A percentile compares a stretch with the other conserved stretches of the same genome.
These are phyloP conservation scores for Corythornis cristatus DNA, from an alignment of 2,113 vertebrate species.

Conservation along the genomic window DNA sequence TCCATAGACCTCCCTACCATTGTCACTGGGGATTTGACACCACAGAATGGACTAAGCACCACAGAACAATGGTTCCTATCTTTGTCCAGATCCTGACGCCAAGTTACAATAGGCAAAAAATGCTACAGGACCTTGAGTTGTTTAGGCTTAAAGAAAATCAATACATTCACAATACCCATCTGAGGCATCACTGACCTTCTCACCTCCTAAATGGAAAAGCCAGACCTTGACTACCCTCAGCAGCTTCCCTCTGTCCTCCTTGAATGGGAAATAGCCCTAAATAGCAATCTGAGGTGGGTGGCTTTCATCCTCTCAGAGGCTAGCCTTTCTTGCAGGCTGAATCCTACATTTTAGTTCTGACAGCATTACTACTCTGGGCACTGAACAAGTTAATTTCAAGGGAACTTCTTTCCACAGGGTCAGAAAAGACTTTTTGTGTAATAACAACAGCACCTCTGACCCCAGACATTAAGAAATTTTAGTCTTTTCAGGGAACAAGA, in stretches of 20 bases:
- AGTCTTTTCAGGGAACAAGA: background rate
- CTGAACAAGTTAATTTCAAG: background rate
- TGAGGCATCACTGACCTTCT: background rate
- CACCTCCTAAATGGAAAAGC: background rate
- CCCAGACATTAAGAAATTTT: background rate
- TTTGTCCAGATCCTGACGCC: background rate
- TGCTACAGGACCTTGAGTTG: background rate
- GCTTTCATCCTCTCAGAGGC: background rate
- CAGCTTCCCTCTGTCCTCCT: background rate
- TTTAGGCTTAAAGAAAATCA: slow-evolving; percentile 13
- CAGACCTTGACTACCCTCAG: background rate
- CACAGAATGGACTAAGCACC: background rate
- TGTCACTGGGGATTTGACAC: background rate
- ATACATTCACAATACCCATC: background rate
- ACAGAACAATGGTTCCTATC: background rate
- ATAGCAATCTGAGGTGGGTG: background rate
- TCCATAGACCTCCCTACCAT: background rate
- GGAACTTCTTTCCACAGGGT: background rate
- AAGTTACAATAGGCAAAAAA: background rate
- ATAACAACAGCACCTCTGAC: background rate
- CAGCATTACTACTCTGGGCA: background rate
- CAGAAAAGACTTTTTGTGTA: background rate
- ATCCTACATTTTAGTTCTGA: background rate
- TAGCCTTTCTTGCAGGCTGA: background rate
- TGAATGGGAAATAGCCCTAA: background rate